phyloP scores from a whole-genome alignment of 2,113 vertebrate genomes.

The Amblyornis subalaris region DNA sequence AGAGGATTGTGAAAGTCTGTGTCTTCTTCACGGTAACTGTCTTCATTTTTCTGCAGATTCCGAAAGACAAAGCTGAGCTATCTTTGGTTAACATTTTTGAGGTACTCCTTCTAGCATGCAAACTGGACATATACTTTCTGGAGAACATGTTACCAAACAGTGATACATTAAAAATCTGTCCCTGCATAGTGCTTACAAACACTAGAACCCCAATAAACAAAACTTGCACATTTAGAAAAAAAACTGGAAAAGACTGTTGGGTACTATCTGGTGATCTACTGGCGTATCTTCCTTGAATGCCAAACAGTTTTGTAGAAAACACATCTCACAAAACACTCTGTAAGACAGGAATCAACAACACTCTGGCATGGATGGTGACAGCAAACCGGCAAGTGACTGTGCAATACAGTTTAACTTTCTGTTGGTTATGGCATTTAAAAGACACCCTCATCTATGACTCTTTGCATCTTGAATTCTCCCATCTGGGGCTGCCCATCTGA shows the following conservation, averaged over 20 bases:
- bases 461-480: background rate
- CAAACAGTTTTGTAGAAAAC: background rate
- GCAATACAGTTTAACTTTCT: background rate
- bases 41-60: background rate
- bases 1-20: slow-evolving; percentile 14
- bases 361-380: background rate
- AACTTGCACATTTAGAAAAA: background rate
- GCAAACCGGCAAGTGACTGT: background rate
- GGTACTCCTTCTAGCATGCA: background rate
- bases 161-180: background rate
- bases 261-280: background rate
- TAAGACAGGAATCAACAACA: background rate
- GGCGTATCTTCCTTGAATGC: background rate
- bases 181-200: background rate
- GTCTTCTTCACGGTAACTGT: background rate
- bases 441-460: background rate
- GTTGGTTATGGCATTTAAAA: background rate
- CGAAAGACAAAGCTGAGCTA: background rate
- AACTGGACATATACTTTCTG: background rate
- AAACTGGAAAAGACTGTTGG: background rate
- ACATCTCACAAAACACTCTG: background rate
- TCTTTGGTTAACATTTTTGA: background rate
- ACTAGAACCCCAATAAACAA: background rate
- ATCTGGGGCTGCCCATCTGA: background rate
- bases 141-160: background rate